Evolutionary conservation across 2,888 invertebrate genomes (phyloP), one percentile per base, ranked within the genome.

Genomic region (Chymomyza procnemis): DNA sequence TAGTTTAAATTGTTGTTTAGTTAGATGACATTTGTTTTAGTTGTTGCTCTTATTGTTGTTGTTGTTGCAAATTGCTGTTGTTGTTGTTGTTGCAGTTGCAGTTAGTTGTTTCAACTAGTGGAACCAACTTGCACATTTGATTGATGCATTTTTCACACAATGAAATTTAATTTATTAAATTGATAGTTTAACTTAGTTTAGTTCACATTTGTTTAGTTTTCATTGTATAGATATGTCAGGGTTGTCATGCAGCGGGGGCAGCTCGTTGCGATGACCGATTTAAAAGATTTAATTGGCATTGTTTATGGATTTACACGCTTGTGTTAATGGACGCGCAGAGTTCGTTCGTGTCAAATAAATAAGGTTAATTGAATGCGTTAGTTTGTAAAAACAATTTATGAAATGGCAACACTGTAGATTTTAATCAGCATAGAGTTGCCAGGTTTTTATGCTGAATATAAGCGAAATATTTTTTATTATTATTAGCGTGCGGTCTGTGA

Each of bases 121-220:
- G 67, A 12, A 41, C 62, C 54, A 19, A 54, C 65, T 73, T 34
- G 56, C 56, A 56, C 56, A 56, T 56, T 56, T 72, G 78, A 81
- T 79, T 71, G 77, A 81, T 87, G 74, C 72, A 76, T 61, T 74
- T 61, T 74, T 69, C 56, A 65, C 67, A 52, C 22, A 54, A 56
- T 46, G 30, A 46, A 46, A n/a, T n/a, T n/a, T 19, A 34, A 52
- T 66, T 60, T 57, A 66, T 66, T 66, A 71, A 66, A 48, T 48
- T 52, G 58, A 52, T 47, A 56, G 46, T 48, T 58, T 62, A 22
- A 21, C 19, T 50, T 70, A 47, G 41, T 65, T 71, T 65, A 34
- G 16, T 8, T 21, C 21, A 54, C 2, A 22, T 54, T 54, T 21
- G 26, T 54, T 50, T 4, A 50, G 64, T 60, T 67, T 46, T 60